Evolutionary conservation across 2,113 vertebrate species (phyloP).

Genomic region (Scomber scombrus): DNA sequence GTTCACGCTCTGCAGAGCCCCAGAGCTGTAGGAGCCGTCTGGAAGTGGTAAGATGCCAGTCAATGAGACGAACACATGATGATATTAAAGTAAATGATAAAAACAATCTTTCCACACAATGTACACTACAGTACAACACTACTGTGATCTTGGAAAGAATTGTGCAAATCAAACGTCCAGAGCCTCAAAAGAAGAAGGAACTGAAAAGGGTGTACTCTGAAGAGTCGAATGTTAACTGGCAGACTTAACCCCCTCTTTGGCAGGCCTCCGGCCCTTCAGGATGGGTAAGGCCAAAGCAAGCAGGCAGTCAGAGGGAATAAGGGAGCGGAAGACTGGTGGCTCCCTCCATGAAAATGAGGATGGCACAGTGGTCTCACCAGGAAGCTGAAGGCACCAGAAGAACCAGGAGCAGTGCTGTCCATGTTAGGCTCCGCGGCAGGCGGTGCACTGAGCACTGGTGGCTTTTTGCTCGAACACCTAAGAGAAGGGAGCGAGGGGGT

Average conservation of each 20-base stretch:
- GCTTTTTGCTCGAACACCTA: slow-evolving; percentile 94
- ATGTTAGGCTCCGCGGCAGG: slow-evolving; percentile 80
- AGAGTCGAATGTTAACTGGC: slow-evolving; percentile 49
- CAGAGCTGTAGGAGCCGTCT: slow-evolving; percentile 56
- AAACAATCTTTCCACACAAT: slow-evolving; percentile 77
- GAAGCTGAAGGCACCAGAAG: slow-evolving; percentile 89
- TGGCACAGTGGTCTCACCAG: slow-evolving; percentile 87
- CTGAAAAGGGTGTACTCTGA: slow-evolving; percentile 38
- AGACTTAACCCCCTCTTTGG: slow-evolving; percentile 63
- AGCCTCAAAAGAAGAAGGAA: slow-evolving; percentile 29
- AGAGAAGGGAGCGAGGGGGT: slow-evolving; percentile 13
- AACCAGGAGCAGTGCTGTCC: slow-evolving; percentile 88
- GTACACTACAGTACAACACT: slow-evolving; percentile 80
- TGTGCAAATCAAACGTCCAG: slow-evolving; percentile 52
- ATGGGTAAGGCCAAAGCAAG: slow-evolving; percentile 75
- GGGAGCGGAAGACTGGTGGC: slow-evolving; percentile 62
- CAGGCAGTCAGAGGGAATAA: slow-evolving; percentile 71
- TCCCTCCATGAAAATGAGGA: slow-evolving; percentile 53
- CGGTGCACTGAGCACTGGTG: slow-evolving; percentile 86
- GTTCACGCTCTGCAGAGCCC: slow-evolving; percentile 62
- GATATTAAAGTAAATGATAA: slow-evolving; percentile 63
- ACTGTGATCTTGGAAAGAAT: slow-evolving; percentile 68
- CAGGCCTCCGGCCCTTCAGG: slow-evolving; percentile 62
- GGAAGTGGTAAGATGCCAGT: slow-evolving; percentile 65
- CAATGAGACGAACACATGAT: slow-evolving; percentile 49